Evolutionary conservation across 2,888 invertebrate species (phyloP).

Genomic region (Acanthosepion lycidas): DNA sequence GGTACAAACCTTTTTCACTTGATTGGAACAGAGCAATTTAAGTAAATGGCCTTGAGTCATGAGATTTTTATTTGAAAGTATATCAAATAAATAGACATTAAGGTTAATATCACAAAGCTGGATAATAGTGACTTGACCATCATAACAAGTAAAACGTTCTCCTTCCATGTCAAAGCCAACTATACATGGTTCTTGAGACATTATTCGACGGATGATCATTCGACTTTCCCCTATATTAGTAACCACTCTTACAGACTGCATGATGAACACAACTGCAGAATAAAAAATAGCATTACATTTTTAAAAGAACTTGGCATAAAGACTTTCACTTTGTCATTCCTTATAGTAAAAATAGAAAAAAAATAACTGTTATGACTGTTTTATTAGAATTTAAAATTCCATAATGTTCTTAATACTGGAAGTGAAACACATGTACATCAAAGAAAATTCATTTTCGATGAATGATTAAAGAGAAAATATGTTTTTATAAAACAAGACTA

Average conservation of each 20-base stretch:
- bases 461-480: no score
- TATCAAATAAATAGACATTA: constrained; percentile 34
- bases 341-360: no score
- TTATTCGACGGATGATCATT: constrained; percentile 8
- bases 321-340: no score
- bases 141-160: constrained; percentile 38
- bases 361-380: no score
- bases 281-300: neutral
- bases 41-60: neutral
- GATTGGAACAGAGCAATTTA: neutral
- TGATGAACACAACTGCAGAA: neutral
- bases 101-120: neutral
- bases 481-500: no score
- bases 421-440: no score
- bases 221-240: constrained; percentile 15
- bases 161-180: constrained; percentile 42
- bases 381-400: no score
- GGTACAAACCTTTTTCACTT: constrained; percentile 39
- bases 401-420: no score
- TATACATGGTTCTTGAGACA: neutral
- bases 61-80: neutral
- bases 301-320: neutral
- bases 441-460: no score
- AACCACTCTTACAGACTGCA: constrained; percentile 39
- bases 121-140: constrained; percentile 36